Conservation (phyloP, 2,797 vertebrate genomes). For the Tiaroga cobitis region DNA sequence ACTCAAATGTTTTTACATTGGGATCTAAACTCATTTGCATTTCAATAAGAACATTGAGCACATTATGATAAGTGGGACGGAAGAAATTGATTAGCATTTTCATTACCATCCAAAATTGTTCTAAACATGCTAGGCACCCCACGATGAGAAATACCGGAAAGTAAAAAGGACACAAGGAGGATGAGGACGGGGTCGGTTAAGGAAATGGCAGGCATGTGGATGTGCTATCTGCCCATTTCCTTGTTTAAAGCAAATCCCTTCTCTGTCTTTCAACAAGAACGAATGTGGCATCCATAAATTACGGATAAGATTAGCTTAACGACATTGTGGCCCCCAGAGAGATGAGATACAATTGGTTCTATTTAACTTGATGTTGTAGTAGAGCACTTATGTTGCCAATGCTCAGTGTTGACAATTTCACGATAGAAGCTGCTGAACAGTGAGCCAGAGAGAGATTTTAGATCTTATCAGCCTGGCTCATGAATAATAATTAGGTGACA, state of each 20-base stretch:
- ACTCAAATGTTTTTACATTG: conserved; percentile 33
- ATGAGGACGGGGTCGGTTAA: neutral
- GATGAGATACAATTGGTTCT: conserved; percentile 27
- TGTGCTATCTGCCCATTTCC: neutral
- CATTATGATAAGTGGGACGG: conserved; percentile 33
- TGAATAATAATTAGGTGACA: conserved; percentile 24
- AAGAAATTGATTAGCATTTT: conserved; percentile 50
- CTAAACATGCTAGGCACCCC: conserved; percentile 12
- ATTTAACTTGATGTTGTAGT: conserved; percentile 22
- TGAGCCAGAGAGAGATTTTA: conserved; percentile 8
- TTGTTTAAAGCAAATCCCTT: conserved; percentile 6
- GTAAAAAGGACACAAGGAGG: conserved; percentile 6
- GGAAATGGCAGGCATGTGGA: neutral
- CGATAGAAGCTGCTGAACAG: conserved; percentile 7
- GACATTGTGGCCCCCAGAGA: conserved; percentile 27
- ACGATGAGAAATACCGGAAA: neutral
- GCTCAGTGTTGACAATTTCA: conserved; percentile 20
- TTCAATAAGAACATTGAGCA: conserved; percentile 46
- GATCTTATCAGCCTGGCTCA: neutral
- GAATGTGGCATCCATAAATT: conserved; percentile 35
- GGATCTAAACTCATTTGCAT: conserved; percentile 51
- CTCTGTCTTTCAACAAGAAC: conserved; percentile 20
- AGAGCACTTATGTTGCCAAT: conserved; percentile 3
- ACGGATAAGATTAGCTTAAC: conserved; percentile 27
- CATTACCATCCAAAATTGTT: conserved; percentile 32